Evolutionary conservation across 2,888 invertebrate genomes (phyloP), one percentile per base, ranked within the genome.

Genomic region (Uloborus plumipes): DNA sequence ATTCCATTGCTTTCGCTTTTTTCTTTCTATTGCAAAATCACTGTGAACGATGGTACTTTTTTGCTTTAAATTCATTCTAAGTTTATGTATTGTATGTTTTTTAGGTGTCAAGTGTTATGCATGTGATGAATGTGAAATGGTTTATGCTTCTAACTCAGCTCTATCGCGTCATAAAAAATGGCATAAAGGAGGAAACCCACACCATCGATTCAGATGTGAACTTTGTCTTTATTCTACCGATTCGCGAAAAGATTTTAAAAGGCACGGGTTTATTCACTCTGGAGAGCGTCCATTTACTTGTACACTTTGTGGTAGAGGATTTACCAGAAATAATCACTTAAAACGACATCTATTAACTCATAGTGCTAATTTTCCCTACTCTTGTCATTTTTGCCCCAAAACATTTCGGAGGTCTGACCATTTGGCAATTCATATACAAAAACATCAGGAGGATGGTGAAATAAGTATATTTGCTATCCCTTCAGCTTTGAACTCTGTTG

Each of bases 101-200:
- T 51, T n/a, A 66, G 66, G 51, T 47, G 39, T 64, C 9, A 81
- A 75, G 18, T 81, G 80, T 64, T 81, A 58, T 64, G 49, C 74
- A 6, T 81, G 80, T 70, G 80, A 81, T 58, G 74, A 81, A n/a
- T 81, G 80, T 58, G 80, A 81, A 39, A 81, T 81, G 80, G 80
- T 81, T 20, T 81, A 81, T 65, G 80, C 80, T n/a, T 81, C 80
- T 16, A 81, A 81, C 58, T 81, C 80, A 4, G 80, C 80, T 20
- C 47, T 81, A 13, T 81, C 80, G 9, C 80, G 80, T 20, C 80
- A 81, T 39, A 81, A 81, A 59, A 81, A 81, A 26, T 81, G 80
- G 80, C 80, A 81, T 58, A 81, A 59, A 65, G 80, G 80, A 13
- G 80, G 39, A 39, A 81, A 81, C 50, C 80, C 64, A 4, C 61